Evolutionary conservation across 1,140 invertebrate genomes (phyloP).

Genomic region (Diabrotica undecimpunctata): DNA sequence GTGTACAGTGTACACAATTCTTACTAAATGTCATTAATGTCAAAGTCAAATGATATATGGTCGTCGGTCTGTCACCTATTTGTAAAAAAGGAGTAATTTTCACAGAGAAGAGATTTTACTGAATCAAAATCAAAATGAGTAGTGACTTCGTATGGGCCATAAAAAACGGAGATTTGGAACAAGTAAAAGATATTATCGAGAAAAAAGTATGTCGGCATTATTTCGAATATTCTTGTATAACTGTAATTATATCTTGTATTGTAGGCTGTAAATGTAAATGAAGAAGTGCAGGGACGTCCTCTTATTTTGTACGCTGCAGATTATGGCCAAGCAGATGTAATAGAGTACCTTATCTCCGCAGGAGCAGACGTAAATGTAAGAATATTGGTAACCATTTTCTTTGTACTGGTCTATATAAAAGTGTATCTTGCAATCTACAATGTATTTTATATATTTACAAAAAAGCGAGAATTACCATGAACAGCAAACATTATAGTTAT

Average conservation of each 20-base stretch:
- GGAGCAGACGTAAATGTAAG: conserved; percentile 92
- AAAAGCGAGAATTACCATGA: no score
- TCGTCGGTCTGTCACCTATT: no score
- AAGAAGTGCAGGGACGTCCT: conserved; percentile 78
- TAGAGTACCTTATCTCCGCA: conserved; percentile 81
- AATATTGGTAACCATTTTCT: conserved; percentile 30
- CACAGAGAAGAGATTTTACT: no score
- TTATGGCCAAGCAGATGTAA: conserved; percentile 89
- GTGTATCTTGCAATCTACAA: no score
- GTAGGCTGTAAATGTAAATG: conserved; percentile 81
- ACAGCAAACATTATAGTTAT: no score
- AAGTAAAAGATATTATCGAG: conserved; percentile 83
- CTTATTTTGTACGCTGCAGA: conserved; percentile 90
- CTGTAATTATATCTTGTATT: conserved; percentile 31
- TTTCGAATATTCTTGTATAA: background rate
- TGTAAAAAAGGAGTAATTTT: no score
- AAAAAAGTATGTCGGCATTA: conserved; percentile 63
- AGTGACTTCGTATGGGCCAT: conserved; percentile 86
- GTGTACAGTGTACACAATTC: no score
- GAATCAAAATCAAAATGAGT: conserved; percentile 33
- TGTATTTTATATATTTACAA: no score
- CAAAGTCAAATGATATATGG: no score
- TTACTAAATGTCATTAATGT: no score
- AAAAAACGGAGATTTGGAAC: conserved; percentile 90
- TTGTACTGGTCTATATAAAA: no score